Evolutionary conservation across 2,888 invertebrate species (phyloP), one percentile per base, ranked within the genome.

Genomic region (Emesis castigata): DNA sequence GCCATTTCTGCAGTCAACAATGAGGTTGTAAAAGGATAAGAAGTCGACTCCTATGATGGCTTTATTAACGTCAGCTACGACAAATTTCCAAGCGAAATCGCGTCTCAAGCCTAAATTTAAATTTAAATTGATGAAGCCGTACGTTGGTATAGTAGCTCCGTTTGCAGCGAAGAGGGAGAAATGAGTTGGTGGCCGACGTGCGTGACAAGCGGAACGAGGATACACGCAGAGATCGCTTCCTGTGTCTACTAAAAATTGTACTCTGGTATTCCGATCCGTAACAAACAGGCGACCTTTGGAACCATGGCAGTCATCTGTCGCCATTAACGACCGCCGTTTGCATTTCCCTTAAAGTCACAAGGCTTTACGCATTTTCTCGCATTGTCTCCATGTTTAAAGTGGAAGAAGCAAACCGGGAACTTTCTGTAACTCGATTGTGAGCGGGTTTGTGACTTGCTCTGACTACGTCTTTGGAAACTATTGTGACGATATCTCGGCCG

Each of bases 21-120:
- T 20, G 8, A 81, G 48, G 8, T 79, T 70, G 7, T 73, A 83
- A 26, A 61, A 82, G 65, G 70, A 76, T 73, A 39, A 39, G 29
- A 77, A 73, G 16, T 77, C 77, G 0, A 61, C 72, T n/a, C 48
- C 82, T 75, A 26, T 84, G 26, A 58, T 85, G 72, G 48, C 81
- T 14, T 22, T 81, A 2, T 48, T 72, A 11, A 86, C 85, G 16
- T 84, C 85, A n/a, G 85, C 86, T 1, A 86, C 64, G 0, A 86
- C 58, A 44, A 86, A 86, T 6, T 66, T 71, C 85, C 86, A 87
- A 0, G 1, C 1, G 39, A 85, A 85, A 3, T 73, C 75, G 1
- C 84, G 82, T 14, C 85, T 82, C 14, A 85, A 69, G 0, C 84
- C 83, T 2, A 87, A 58, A 11, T 69, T 73, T 5, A 73, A 5